Percentiles rank a stretch among this genome's conserved stretches.
Evolutionary conservation across 2,797 vertebrate species (phyloP).

Genomic region (Clarias platycephalus): DNA sequence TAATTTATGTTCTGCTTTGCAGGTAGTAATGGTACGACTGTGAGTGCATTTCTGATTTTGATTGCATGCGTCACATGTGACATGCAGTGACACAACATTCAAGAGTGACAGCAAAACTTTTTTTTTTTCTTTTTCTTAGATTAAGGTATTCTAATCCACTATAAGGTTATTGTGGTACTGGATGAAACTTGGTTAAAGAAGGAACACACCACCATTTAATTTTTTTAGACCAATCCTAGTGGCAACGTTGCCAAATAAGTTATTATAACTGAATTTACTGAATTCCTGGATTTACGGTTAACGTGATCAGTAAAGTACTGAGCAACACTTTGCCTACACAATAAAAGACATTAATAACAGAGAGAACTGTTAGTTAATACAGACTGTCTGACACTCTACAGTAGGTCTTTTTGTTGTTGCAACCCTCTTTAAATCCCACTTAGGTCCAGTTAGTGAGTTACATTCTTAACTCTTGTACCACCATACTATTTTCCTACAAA

Average conservation of each 20-base stretch:
- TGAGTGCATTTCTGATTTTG: constrained; percentile 6
- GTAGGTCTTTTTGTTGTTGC: not conserved
- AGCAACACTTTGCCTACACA: not conserved
- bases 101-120: not conserved
- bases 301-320: not conserved
- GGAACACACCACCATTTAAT: not conserved
- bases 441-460: not conserved
- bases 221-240: not conserved
- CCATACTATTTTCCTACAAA: not conserved
- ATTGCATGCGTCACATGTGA: not conserved
- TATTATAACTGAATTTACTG: not conserved
- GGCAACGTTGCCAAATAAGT: not conserved
- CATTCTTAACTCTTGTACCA: not conserved
- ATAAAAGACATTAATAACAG: not conserved
- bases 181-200: not conserved
- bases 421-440: not conserved
- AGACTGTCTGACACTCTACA: not conserved
- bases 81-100: not conserved
- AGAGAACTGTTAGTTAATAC: not conserved
- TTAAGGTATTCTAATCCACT: not conserved
- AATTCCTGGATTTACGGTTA: not conserved
- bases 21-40: not conserved
- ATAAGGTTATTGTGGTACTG: not conserved
- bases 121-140: not conserved
- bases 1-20: not conserved